Conservation (phyloP, 2,113 vertebrate species). For the Engraulis encrasicolus region DNA sequence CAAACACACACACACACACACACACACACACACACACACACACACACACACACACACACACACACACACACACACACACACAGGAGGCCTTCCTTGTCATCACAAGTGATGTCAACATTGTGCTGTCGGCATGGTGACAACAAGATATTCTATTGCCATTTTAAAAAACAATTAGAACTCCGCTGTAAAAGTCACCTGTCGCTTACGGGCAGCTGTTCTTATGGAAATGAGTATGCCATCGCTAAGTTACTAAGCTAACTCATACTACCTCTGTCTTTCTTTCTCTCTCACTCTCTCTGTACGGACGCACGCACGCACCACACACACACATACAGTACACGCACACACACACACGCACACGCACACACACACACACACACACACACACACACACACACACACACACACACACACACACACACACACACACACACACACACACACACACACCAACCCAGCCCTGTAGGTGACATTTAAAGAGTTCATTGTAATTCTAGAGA, state of each 20-base stretch:
- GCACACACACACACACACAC: too few species aligned
- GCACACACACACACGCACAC: too few species aligned
- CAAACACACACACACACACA: too few species aligned
- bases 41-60: too few species aligned
- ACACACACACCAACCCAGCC: slow-evolving; percentile 15
- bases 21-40: too few species aligned
- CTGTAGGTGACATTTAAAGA: slow-evolving; percentile 56
- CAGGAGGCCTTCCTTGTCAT: not conserved
- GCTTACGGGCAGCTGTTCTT: slow-evolving; percentile 22
- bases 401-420: not conserved
- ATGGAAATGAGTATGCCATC: slow-evolving; percentile 49
- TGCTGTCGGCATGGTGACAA: not conserved
- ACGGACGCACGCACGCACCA: not conserved
- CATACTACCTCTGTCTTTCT: not conserved
- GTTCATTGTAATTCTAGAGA: slow-evolving; percentile 64
- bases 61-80: too few species aligned
- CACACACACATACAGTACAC: not conserved
- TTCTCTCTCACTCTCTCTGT: not conserved
- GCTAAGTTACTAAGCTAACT: slow-evolving; percentile 24
- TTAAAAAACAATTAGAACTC: slow-evolving; percentile 41
- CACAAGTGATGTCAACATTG: not conserved
- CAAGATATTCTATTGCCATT: not conserved
- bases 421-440: not conserved
- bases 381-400: not conserved
- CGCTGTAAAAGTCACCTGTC: slow-evolving; percentile 15